A percentile compares a stretch with the other conserved stretches of the same genome.
Conservation (phyloP, 2,113 vertebrate species). For the Tenebrosternarchus preto region DNA sequence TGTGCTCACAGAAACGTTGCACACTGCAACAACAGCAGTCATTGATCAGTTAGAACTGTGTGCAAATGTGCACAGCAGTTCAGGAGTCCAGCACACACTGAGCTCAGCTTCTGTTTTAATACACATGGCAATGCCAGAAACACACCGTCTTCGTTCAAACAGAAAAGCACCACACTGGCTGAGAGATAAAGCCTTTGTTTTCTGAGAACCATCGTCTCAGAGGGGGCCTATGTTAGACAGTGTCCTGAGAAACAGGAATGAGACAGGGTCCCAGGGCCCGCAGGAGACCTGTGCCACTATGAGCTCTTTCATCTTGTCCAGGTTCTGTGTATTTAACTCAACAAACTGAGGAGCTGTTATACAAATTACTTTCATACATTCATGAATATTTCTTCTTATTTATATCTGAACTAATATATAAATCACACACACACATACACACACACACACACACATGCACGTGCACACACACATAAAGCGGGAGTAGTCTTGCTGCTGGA, state of each 20-base stretch:
- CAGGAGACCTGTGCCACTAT: too few species aligned
- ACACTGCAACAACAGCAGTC: too few species aligned
- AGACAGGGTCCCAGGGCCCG: not conserved
- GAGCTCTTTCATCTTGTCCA: too few species aligned
- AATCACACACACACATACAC: too few species aligned
- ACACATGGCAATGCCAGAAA: too few species aligned
- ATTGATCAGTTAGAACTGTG: too few species aligned
- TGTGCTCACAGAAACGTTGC: too few species aligned
- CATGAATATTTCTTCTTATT: not conserved
- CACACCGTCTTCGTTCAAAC: not conserved
- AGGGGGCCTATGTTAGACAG: not conserved
- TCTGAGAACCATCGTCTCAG: not conserved
- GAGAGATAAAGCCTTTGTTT: slow-evolving; percentile 5
- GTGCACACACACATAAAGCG: not conserved
- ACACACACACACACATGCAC: not conserved
- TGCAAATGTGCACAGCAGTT: too few species aligned
- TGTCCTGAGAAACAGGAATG: not conserved
- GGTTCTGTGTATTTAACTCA: too few species aligned
- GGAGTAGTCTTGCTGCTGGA: slow-evolving; percentile 26
- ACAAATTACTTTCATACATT: slow-evolving; percentile 43
- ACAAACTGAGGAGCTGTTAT: slow-evolving; percentile 26
- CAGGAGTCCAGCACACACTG: too few species aligned
- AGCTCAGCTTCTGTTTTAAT: too few species aligned
- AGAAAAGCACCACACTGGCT: not conserved
- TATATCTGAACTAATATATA: not conserved